phyloP scores from a whole-genome alignment of 2,113 vertebrate genomes.

The Nothobranchius furzeri region DNA sequence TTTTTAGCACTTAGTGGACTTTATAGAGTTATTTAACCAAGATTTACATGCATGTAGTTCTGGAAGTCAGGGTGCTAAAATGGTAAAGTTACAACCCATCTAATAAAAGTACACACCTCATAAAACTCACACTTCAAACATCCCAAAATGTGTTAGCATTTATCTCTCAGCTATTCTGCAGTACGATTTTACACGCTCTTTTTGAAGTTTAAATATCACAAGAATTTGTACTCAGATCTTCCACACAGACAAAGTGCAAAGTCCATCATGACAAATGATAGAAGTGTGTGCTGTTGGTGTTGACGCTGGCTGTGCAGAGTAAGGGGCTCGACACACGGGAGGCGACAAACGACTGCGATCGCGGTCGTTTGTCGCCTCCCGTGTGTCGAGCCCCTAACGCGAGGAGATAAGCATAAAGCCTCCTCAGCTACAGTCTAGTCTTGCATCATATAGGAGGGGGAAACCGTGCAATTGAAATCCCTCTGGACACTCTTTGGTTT shows the following conservation, averaged over 20 bases:
- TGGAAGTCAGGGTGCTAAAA: background rate
- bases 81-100: background rate
- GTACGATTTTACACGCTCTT: background rate
- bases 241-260: constrained; percentile 1
- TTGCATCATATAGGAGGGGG: constrained; percentile 23
- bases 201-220: constrained; percentile 1
- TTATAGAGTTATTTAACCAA: background rate
- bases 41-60: background rate
- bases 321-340: background rate
- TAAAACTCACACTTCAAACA: background rate
- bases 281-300: constrained; percentile 20
- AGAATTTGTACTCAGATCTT: constrained; percentile 9
- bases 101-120: background rate
- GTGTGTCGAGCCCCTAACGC: constrained; percentile 2
- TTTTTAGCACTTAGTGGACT: background rate
- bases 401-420: constrained; percentile 53
- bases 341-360: too few relatives aligned
- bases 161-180: background rate
- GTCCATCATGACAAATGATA: constrained; percentile 7
- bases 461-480: constrained; percentile 39
- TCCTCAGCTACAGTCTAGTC: constrained; percentile 24
- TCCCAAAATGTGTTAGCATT: background rate
- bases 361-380: too few relatives aligned
- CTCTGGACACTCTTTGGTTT: constrained; percentile 33
- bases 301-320: constrained; percentile 29